Conservation (phyloP, 2,888 invertebrate species). For the Linnaemya vulpina region DNA sequence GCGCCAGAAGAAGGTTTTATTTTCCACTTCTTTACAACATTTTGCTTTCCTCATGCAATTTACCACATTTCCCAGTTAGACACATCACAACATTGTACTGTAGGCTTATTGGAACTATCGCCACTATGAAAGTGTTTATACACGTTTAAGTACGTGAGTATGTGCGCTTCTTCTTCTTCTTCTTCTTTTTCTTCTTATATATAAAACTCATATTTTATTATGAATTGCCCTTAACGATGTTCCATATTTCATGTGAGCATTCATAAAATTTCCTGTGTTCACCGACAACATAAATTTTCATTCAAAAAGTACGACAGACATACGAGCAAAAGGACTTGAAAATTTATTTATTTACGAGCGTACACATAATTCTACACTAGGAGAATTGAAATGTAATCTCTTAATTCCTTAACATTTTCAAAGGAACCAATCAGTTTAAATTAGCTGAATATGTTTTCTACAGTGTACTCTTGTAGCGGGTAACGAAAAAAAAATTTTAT, state of each 20-base stretch:
- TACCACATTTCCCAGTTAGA: constrained; percentile 43
- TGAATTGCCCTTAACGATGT: constrained; percentile 83
- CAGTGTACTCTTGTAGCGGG: constrained; percentile 62
- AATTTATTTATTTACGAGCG: constrained; percentile 56
- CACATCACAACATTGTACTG: constrained; percentile 65
- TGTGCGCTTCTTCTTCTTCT: too few relatives aligned
- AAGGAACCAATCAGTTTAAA: background rate
- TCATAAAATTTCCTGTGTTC: constrained; percentile 80
- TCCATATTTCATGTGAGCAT: constrained; percentile 83
- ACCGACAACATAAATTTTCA: constrained; percentile 73
- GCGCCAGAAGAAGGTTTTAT: constrained; percentile 20
- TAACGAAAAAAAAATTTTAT: constrained; percentile 52
- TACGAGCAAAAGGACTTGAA: constrained; percentile 55
- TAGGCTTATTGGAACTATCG: constrained; percentile 76
- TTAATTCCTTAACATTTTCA: background rate
- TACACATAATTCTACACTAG: constrained; percentile 47
- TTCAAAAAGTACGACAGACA: constrained; percentile 30
- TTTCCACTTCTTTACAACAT: constrained; percentile 5
- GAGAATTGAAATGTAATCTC: constrained; percentile 17
- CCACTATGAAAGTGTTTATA: background rate
- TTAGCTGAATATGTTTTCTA: constrained; percentile 25
- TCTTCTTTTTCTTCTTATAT: too few relatives aligned
- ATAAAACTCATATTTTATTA: constrained; percentile 79
- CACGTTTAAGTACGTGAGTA: background rate
- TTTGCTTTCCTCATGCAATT: constrained; percentile 46